Percentiles rank a stretch among this genome's conserved stretches.
phyloP scores from a whole-genome alignment of 2,888 invertebrate species.

The Papilio demoleus region DNA sequence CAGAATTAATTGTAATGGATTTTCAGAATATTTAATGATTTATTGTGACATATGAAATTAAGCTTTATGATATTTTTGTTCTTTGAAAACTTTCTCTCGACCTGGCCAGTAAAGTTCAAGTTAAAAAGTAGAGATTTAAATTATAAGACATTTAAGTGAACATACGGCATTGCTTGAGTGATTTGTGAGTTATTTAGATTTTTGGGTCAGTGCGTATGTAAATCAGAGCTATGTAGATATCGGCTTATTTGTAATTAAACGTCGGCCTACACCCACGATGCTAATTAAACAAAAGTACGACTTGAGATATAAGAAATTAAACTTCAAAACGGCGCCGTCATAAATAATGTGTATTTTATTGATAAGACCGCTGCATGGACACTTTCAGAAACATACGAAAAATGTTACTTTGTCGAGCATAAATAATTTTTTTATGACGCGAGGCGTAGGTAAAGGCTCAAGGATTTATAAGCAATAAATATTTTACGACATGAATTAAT shows the following conservation, averaged over 20 bases:
- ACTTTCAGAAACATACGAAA: constrained; percentile 80
- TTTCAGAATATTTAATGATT: background rate
- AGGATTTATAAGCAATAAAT: constrained; percentile 84
- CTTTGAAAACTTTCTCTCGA: constrained; percentile 44
- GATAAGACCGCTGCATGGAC: constrained; percentile 70
- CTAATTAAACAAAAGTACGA: constrained; percentile 57
- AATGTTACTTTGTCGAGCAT: constrained; percentile 82
- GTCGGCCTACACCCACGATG: constrained; percentile 51
- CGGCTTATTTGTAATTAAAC: constrained; percentile 42
- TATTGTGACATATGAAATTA: constrained; percentile 32
- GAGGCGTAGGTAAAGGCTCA: constrained; percentile 83
- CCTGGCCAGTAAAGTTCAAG: constrained; percentile 44
- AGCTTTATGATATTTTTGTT: constrained; percentile 38
- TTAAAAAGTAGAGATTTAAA: constrained; percentile 41
- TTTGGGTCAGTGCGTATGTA: constrained; percentile 53
- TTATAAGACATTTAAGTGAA: constrained; percentile 44
- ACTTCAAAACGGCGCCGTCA: constrained; percentile 69
- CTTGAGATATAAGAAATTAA: constrained; percentile 49
- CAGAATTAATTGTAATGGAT: constrained; percentile 2
- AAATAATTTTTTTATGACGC: constrained; percentile 84
- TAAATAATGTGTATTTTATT: constrained; percentile 79
- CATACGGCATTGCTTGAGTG: constrained; percentile 47
- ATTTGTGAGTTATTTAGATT: constrained; percentile 52
- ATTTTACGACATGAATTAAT: constrained; percentile 84
- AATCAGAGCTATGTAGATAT: constrained; percentile 50